phyloP scores from a whole-genome alignment of 2,888 invertebrate species.

The Epicampocera succincta region DNA sequence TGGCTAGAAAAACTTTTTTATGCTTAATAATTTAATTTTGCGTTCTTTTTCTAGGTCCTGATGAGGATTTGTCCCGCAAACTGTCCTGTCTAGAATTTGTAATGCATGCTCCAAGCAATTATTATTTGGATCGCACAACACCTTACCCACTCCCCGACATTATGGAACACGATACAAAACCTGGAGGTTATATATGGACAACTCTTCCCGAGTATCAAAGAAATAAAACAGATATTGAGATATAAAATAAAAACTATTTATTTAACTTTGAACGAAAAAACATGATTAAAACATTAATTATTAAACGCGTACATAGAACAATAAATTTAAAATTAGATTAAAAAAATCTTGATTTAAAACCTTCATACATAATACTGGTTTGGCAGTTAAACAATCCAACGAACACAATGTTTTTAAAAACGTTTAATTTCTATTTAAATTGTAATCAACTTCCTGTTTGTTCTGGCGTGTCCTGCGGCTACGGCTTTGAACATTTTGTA shows the following conservation, averaged over 20 bases:
- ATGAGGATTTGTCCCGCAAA: slow-evolving; percentile 93
- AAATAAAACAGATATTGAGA: slow-evolving; percentile 58
- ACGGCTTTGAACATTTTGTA: slow-evolving; percentile 2
- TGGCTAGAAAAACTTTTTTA: neutral
- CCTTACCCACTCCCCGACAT: slow-evolving; percentile 86
- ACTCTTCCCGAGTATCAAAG: slow-evolving; percentile 81
- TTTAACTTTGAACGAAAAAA: slow-evolving; percentile 29
- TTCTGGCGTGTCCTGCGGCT: slow-evolving; percentile 26
- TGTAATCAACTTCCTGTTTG: slow-evolving; percentile 18
- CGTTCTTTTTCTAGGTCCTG: slow-evolving; percentile 86
- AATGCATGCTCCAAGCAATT: slow-evolving; percentile 96
- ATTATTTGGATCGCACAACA: slow-evolving; percentile 88
- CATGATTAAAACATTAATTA: slow-evolving; percentile 1
- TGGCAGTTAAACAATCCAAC: too few species aligned
- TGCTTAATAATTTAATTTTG: neutral
- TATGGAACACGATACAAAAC: slow-evolving; percentile 82
- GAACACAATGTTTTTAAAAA: neutral
- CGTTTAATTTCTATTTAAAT: slow-evolving; percentile 37
- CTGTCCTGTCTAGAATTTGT: slow-evolving; percentile 94
- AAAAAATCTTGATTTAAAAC: too few species aligned
- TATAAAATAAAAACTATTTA: slow-evolving; percentile 35
- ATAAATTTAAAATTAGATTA: too few species aligned
- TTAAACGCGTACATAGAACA: neutral
- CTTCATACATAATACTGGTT: too few species aligned
- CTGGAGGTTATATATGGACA: slow-evolving; percentile 86